Base-by-base conservation (phyloP, 2,888 invertebrate species). In the Cheilosia variabilis region DNA sequence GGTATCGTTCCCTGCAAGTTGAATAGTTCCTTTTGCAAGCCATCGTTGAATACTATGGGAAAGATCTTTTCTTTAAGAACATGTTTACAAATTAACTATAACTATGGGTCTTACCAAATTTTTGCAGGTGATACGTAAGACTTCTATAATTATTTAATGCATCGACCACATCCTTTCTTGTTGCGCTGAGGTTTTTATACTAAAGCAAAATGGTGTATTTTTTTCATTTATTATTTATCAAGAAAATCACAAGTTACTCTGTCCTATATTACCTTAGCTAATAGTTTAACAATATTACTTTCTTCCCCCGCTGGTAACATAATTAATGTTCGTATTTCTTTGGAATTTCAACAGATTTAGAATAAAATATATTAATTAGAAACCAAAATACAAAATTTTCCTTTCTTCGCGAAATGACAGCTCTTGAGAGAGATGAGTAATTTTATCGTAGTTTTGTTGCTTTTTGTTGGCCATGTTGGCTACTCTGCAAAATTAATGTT, bases 1-100 rank as follows among this genome's bases (percentile, higher is more conserved):
- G 98, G 99, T 89, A 99, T 97, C 7, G 98, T 99, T 69, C 99
- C 99, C 90, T 95, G 95, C 68, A 99, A 93, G 91, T 96, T 96
- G 47, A 98, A 93, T 87, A 99, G 93, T 75, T 97, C 96, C 92
- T 96, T 96, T 53, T 94, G 93, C 1, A 93, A 93, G 52, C 98
- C 98, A 94, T 98, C 97, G 91, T 97, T 97, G 91, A 98, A 98
- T 79, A 96, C 98, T 96, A 89, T 0, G 92, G 88, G 87, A 63
- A 66, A 75, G 87, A 84, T n/a, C 41, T 2, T 45, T 55, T 15
- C 27, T 15, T 65, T 4, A 4, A 17, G 63, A 57, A 31, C 15
- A 34, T 9, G 17, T 13, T 27, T 41, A 37, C 13, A 10, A 43
- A 6, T 43, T 9, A 7, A 15, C 2, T n/a, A 41, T 24, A 1